Percentiles rank a stretch among this genome's conserved stretches.
Conservation (phyloP, 2,113 vertebrate species). For the Zapus hudsonius region DNA sequence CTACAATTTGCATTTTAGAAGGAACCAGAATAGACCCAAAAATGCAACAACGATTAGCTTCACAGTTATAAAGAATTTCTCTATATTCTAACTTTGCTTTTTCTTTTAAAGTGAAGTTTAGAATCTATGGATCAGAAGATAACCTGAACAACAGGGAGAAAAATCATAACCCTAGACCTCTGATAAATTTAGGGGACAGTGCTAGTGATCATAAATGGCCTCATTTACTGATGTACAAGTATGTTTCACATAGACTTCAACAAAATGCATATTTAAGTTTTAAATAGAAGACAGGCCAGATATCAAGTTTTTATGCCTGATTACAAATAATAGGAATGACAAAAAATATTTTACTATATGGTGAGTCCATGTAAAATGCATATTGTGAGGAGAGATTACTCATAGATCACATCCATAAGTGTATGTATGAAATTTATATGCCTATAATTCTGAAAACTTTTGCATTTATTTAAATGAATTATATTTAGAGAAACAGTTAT, state of each 20-base stretch:
- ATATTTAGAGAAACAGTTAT: constrained; percentile 92
- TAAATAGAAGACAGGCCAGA: constrained; percentile 60
- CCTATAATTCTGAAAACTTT: constrained; percentile 93
- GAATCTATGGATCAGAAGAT: neutral
- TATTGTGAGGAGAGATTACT: constrained; percentile 95
- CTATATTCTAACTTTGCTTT: no score
- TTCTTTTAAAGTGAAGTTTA: neutral
- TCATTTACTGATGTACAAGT: constrained; percentile 84
- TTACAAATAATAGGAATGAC: constrained; percentile 78
- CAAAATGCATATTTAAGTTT: constrained; percentile 79
- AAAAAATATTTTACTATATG: constrained; percentile 92
- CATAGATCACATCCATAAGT: constrained; percentile 93
- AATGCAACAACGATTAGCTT: neutral
- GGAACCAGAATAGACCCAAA: neutral
- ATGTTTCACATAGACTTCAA: constrained; percentile 85
- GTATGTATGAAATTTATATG: constrained; percentile 94
- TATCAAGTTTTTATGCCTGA: constrained; percentile 89
- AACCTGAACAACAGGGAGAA: neutral
- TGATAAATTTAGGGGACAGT: neutral
- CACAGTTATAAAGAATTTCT: neutral
- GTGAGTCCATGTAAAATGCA: constrained; percentile 93
- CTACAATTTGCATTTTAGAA: neutral
- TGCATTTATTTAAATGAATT: constrained; percentile 92
- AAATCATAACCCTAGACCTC: neutral
- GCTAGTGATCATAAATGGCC: constrained; percentile 70